These are phyloP conservation scores for Tadarida brasiliensis DNA, from an alignment of 2,797 vertebrate genomes.

Conservation along the genomic window DNA sequence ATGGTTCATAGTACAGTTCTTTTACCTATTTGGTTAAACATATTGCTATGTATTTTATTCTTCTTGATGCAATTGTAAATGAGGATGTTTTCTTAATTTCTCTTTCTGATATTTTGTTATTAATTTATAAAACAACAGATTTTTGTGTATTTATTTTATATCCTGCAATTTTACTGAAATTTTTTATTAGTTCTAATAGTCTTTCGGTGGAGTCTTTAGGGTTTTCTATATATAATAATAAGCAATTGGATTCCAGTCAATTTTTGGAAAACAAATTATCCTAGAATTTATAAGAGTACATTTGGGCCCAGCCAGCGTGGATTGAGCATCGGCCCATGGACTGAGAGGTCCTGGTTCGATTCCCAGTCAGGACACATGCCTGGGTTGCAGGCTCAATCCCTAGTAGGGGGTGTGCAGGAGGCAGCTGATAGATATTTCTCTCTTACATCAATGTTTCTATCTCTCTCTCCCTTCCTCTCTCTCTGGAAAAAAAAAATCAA, in stretches of 20 bases:
- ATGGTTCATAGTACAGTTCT: not conserved
- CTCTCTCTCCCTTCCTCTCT: no score
- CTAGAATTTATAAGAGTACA: not conserved
- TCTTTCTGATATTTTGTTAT: not conserved
- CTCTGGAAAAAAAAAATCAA: no score
- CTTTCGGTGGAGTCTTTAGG: not conserved
- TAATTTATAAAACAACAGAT: not conserved
- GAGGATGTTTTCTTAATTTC: not conserved
- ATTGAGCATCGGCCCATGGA: no score
- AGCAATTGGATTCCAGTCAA: not conserved
- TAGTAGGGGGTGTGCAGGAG: no score
- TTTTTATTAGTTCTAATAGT: not conserved
- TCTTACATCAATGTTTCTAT: no score
- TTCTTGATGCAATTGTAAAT: not conserved
- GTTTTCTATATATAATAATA: not conserved
- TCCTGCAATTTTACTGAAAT: not conserved
- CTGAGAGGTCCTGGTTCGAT: no score
- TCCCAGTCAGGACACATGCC: no score
- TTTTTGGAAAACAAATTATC: not conserved
- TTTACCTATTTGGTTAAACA: not conserved
- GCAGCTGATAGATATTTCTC: no score
- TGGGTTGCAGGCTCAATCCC: no score
- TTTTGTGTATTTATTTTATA: not conserved
- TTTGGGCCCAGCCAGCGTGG: no score
- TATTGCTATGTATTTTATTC: not conserved